A percentile compares a stretch with the other conserved stretches of the same genome.
phyloP scores from a whole-genome alignment of 2,888 invertebrate genomes.

The Lamproptera curius region DNA sequence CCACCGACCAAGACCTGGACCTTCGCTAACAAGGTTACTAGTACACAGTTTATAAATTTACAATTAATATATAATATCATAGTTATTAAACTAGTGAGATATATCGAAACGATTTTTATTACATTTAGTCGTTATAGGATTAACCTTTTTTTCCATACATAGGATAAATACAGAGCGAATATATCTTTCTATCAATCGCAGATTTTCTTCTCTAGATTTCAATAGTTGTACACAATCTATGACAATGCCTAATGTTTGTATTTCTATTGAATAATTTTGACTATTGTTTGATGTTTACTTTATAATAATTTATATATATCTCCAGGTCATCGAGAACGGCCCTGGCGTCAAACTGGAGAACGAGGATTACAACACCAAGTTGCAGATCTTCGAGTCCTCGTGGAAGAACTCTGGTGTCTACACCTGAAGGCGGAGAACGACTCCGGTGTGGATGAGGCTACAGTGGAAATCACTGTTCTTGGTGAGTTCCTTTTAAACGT shows the following conservation, averaged over 20 bases:
- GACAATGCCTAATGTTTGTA: background rate
- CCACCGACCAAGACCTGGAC: slow-evolving; percentile 94
- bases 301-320: background rate
- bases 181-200: background rate
- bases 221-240: too few relatives aligned
- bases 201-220: too few relatives aligned
- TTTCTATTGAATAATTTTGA: background rate
- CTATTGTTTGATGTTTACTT: background rate
- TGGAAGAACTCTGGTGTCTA: slow-evolving; percentile 94
- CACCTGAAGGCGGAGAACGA: slow-evolving; percentile 94
- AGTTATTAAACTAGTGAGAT: too few relatives aligned
- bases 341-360: slow-evolving; percentile 88
- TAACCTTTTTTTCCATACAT: too few relatives aligned
- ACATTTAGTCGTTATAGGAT: too few relatives aligned
- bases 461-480: slow-evolving; percentile 92
- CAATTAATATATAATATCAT: too few relatives aligned
- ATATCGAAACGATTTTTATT: too few relatives aligned
- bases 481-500: slow-evolving; percentile 72
- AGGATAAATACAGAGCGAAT: background rate
- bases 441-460: slow-evolving; percentile 95
- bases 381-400: slow-evolving; percentile 87
- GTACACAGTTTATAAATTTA: too few relatives aligned
- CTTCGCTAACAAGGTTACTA: slow-evolving; percentile 79
- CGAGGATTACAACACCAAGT: slow-evolving; percentile 94
- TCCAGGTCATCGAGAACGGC: slow-evolving; percentile 81